Base-by-base conservation (phyloP, 2,113 vertebrate genomes). In the Neomonachus schauinslandi region DNA sequence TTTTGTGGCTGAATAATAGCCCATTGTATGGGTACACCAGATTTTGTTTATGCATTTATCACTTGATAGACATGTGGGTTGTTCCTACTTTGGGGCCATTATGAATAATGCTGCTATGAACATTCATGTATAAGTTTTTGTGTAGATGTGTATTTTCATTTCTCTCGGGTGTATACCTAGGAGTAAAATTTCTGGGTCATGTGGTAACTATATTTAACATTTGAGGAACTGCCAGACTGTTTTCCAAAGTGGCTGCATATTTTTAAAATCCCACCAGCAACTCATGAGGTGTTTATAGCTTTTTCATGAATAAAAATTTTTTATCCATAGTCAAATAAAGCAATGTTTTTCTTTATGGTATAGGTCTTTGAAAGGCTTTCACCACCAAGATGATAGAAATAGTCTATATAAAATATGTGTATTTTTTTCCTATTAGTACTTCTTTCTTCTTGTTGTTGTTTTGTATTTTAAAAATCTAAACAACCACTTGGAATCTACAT, bases 271-370 rank as follows among this genome's bases (percentile, higher is more conserved):
- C 22, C 31, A 86, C 36, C 77, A 81, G 72, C 72, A 71, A 81
- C 36, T 7, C 31, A 57, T 19, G 28, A 91, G 42, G 24, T 46
- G 4, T n/a, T 94, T 53, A n/a, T 71, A 15, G 14, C 7, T 86
- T 93, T 90, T 51, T 85, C 77, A 91, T 61, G 51, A 18, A 31
- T 76, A 63, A 18, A 59, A 79, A 31, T 1, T 24, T 26, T 22
- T 57, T 91, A 86, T 65, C 36, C n/a, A 31, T 57, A 69, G 59
- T 69, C 59, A 88, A 94, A 86, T 94, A 76, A 91, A 61, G 28
- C 61, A 94, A 31, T 59, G 21, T 77, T 59, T 82, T 88, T 49
- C 80, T 80, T 81, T 53, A 22, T 69, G 21, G 15, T 88, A 67
- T 57, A 65, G 88, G 49, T 33, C 74, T 72, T 42, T n/a, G 67